Percentiles rank a stretch among this genome's conserved stretches.
phyloP scores from a whole-genome alignment of 2,113 vertebrate species.

The Maccullochella peelii region DNA sequence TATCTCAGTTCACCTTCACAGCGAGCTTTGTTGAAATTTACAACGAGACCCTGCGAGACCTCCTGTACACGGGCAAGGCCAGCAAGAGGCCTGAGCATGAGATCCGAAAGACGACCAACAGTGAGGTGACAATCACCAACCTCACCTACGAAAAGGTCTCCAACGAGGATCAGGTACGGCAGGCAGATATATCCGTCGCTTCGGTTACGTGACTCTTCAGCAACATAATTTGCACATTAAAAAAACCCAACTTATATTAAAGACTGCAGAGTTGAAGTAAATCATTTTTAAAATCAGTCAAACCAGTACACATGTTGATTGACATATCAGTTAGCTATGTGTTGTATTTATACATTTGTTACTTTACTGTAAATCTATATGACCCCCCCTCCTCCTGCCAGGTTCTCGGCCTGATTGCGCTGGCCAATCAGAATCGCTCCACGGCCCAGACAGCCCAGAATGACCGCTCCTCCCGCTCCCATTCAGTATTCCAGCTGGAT shows the following conservation, averaged over 20 bases:
- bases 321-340: background rate
- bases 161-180: constrained; percentile 81
- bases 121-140: constrained; percentile 78
- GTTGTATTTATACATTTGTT: background rate
- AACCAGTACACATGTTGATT: background rate
- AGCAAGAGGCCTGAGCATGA: constrained; percentile 83
- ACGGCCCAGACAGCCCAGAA: constrained; percentile 94
- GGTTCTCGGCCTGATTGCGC: constrained; percentile 91
- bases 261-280: background rate
- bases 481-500: constrained; percentile 90
- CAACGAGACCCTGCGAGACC: constrained; percentile 90
- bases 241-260: background rate
- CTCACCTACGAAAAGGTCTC: constrained; percentile 79
- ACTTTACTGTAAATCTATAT: background rate
- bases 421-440: constrained; percentile 91
- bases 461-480: constrained; percentile 94
- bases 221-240: too few species aligned
- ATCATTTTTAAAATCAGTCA: background rate
- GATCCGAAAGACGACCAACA: constrained; percentile 75
- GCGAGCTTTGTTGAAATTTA: constrained; percentile 97
- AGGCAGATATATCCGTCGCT: background rate
- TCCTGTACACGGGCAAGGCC: constrained; percentile 81
- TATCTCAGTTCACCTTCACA: constrained; percentile 80
- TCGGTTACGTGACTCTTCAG: background rate
- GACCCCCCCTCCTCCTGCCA: constrained; percentile 50